phyloP scores from a whole-genome alignment of 2,113 vertebrate genomes.

The Lepisosteus oculatus region DNA sequence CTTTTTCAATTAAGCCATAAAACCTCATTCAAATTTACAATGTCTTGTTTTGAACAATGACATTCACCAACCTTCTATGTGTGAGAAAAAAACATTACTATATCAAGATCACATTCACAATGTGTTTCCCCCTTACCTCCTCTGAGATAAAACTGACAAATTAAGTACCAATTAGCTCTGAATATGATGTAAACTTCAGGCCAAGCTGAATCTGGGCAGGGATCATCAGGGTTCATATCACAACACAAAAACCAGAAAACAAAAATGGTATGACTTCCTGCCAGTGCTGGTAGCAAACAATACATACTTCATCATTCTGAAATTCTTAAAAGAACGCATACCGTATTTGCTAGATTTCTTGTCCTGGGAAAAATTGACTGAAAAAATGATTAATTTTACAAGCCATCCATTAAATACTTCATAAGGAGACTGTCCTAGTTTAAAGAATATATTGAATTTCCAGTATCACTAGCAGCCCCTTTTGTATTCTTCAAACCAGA shows the following conservation, averaged over 20 bases:
- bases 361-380: not conserved
- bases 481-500: too few relatives aligned
- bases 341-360: not conserved
- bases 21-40: not conserved
- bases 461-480: too few relatives aligned
- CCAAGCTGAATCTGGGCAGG: slow-evolving; percentile 23
- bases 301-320: slow-evolving; percentile 45
- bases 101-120: not conserved
- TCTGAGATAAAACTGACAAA: slow-evolving; percentile 25
- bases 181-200: slow-evolving; percentile 19
- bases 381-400: not conserved
- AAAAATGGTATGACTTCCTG: slow-evolving; percentile 45
- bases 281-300: slow-evolving; percentile 29
- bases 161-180: slow-evolving; percentile 24
- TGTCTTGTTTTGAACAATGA: not conserved
- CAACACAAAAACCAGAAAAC: not conserved
- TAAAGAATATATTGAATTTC: not conserved
- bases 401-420: slow-evolving; percentile 9
- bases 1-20: not conserved
- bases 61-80: not conserved
- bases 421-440: not conserved
- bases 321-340: slow-evolving; percentile 29
- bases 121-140: slow-evolving; percentile 9
- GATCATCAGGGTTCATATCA: slow-evolving; percentile 11
- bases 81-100: not conserved